Evolutionary conservation across 2,797 vertebrate species (phyloP), one percentile per base, ranked within the genome.

Genomic region (Aphelocoma californica): DNA sequence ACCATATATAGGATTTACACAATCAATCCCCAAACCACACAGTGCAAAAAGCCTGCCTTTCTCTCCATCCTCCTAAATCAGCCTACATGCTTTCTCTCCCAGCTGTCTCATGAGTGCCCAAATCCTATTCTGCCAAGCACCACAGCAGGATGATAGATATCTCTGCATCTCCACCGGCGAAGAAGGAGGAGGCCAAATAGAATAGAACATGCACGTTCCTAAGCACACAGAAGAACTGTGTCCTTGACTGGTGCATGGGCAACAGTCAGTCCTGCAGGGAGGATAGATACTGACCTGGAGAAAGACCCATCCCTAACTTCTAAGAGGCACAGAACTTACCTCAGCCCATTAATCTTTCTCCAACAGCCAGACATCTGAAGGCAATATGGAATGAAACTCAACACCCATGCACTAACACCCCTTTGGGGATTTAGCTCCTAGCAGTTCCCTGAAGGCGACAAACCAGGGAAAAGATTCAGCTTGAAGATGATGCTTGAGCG

Each of bases 241-340:
- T 34, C 17, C 34, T n/a, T 4, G 2, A 34, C 29, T 4, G 2
- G 2, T 1, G 2, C 5, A 7, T 19, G 18, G 31, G 9, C 19
- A 78, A 9, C 24, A 58, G 9, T 50, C 56, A 78, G 48, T 54
- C 31, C 48, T 80, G 9, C 36, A 74, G 38, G 34, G 6, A 95
- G 9, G 31, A 78, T 8, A 48, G 48, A 56, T 45, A 50, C 18
- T 6, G 2, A 15, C 13, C 20, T 54, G 40, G 19, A 67, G 44
- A 74, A 81, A 31, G 26, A 86, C 8, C 16, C 20, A 74, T 12
- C 13, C 15, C 18, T 44, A 62, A 54, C 14, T 6, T 45, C 38
- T 51, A 36, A 54, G 12, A 18, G 6, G 5, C 9, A 4, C 9
- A 83, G 44, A 48, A 57, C 19, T 78, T 83, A 42, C 23, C 40